Percentiles rank a stretch among this genome's conserved stretches.
Evolutionary conservation across 2,888 invertebrate genomes (phyloP).

Genomic region (Stictocephala bisonia): DNA sequence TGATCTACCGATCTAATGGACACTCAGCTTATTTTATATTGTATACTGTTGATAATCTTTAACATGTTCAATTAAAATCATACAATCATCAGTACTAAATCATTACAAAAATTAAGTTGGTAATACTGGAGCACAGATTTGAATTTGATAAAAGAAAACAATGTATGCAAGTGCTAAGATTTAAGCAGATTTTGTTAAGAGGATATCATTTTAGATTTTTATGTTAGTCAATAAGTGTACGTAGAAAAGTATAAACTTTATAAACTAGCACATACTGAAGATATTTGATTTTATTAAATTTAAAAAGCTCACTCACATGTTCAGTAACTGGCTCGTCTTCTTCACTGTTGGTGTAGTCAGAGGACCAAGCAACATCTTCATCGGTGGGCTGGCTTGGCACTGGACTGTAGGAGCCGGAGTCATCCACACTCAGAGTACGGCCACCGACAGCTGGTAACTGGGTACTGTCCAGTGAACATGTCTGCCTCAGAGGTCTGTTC

Average conservation of each 20-base stretch:
- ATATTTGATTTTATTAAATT: too few relatives aligned
- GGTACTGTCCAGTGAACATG: conserved; percentile 80
- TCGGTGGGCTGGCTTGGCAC: conserved; percentile 66
- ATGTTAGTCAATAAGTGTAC: too few relatives aligned
- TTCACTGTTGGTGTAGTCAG: conserved; percentile 91
- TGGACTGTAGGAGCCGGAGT: conserved; percentile 40
- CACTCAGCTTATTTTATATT: too few relatives aligned
- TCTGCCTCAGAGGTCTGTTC: conserved; percentile 77
- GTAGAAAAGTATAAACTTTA: too few relatives aligned
- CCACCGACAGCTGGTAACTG: conserved; percentile 62
- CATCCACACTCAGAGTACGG: conserved; percentile 56
- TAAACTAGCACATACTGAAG: too few relatives aligned
- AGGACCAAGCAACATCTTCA: conserved; percentile 89
- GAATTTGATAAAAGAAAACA: too few relatives aligned
- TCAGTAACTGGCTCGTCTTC: conserved; percentile 81
- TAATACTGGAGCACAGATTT: too few relatives aligned
- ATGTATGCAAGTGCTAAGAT: background rate
- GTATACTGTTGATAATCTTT: too few relatives aligned
- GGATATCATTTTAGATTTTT: background rate
- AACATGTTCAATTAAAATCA: too few relatives aligned
- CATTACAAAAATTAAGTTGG: too few relatives aligned
- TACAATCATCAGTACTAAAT: too few relatives aligned
- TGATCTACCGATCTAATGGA: too few relatives aligned
- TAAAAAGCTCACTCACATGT: conserved; percentile 65
- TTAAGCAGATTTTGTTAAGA: background rate